A percentile compares a stretch with the other conserved stretches of the same genome.
Conservation (phyloP, 1,140 invertebrate genomes). For the Sminthurinus signatus region DNA sequence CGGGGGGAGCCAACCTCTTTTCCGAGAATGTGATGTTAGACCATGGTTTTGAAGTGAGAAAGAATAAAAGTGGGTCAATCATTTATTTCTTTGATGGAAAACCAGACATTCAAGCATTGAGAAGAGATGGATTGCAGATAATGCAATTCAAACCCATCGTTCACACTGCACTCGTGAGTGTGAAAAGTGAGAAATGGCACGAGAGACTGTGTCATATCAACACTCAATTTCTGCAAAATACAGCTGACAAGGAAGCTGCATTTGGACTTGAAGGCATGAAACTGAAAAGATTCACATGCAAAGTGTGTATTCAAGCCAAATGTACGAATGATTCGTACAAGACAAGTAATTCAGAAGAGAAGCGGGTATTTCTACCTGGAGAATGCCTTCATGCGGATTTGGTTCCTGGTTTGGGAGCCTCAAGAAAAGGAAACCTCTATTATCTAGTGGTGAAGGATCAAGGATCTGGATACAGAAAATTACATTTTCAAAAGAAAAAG, state of each 20-base stretch:
- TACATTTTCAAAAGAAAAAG: slow-evolving; percentile 6
- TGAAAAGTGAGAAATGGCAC: neutral
- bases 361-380: neutral
- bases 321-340: neutral
- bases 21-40: slow-evolving; percentile 27
- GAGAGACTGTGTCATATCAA: slow-evolving; percentile 1
- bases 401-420: neutral
- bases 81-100: neutral
- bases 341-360: neutral
- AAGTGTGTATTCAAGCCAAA: neutral
- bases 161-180: no score
- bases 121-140: neutral
- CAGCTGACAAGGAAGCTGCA: neutral
- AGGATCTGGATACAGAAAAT: neutral
- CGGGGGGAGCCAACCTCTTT: slow-evolving; percentile 24
- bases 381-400: slow-evolving; percentile 14
- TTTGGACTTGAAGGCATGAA: neutral
- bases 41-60: slow-evolving; percentile 15
- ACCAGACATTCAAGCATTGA: neutral
- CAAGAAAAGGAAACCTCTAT: slow-evolving; percentile 9
- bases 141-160: slow-evolving; percentile 2
- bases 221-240: neutral
- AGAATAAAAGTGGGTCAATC: neutral
- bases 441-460: slow-evolving; percentile 16
- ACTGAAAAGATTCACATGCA: neutral